These are phyloP conservation scores for Polia nebulosa DNA, from an alignment of 2,888 invertebrate genomes.

Conservation along the genomic window DNA sequence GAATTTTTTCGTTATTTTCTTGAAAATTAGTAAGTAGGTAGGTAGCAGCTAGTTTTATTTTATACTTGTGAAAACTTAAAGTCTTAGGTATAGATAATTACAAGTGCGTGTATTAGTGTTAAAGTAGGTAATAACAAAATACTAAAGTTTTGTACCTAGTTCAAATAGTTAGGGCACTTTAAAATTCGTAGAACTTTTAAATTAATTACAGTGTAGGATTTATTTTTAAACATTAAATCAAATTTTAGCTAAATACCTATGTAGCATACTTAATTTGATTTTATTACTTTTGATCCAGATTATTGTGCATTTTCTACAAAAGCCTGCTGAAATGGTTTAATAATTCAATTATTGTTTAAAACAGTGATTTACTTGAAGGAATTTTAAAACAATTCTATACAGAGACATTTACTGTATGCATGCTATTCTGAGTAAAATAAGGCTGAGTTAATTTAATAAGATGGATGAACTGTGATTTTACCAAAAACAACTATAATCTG, in stretches of 20 bases:
- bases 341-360: background rate
- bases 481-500: too few species aligned
- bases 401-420: background rate
- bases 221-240: background rate
- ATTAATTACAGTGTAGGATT: background rate
- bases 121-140: too few species aligned
- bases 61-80: background rate
- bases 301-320: background rate
- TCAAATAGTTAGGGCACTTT: background rate
- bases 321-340: background rate
- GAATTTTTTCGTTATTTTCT: background rate
- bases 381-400: background rate
- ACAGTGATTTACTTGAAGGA: background rate
- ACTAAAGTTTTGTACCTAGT: background rate
- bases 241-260: too few species aligned
- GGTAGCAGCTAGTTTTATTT: background rate
- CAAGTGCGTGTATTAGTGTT: background rate
- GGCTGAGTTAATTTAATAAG: background rate
- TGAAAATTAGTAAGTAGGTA: background rate
- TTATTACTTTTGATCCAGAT: background rate
- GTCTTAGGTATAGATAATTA: background rate
- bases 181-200: background rate
- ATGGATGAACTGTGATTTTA: background rate
- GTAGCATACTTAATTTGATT: background rate
- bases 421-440: background rate